Conservation (phyloP, 2,888 invertebrate species). For the Autographa gamma region DNA sequence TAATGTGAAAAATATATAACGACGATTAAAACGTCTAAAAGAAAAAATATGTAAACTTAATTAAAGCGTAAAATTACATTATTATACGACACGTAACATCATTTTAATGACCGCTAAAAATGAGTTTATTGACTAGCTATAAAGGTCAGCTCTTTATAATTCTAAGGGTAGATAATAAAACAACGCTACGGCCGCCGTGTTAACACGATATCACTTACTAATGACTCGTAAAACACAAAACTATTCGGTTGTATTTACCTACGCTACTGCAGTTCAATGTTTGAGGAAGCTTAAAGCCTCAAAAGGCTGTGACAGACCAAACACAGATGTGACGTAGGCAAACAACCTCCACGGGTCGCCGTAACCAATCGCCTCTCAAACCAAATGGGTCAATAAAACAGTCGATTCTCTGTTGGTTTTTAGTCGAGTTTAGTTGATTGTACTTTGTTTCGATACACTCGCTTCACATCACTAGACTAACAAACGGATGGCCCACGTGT, state of each 20-base stretch:
- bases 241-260: constrained; percentile 72
- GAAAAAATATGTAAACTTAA: background rate
- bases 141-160: constrained; percentile 24
- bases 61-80: constrained; percentile 12
- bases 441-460: constrained; percentile 68
- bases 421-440: constrained; percentile 68
- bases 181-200: constrained; percentile 36
- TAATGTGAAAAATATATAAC: background rate
- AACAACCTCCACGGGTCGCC: constrained; percentile 74
- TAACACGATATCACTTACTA: constrained; percentile 64
- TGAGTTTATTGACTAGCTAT: constrained; percentile 20
- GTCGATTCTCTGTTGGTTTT: constrained; percentile 71
- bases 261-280: constrained; percentile 78
- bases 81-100: constrained; percentile 35
- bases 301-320: constrained; percentile 83
- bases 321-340: constrained; percentile 85
- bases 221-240: constrained; percentile 70
- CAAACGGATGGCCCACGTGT: constrained; percentile 55
- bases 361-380: constrained; percentile 75
- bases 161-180: constrained; percentile 38
- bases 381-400: constrained; percentile 75
- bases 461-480: constrained; percentile 65
- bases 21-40: background rate
- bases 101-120: constrained; percentile 28
- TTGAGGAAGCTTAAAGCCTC: constrained; percentile 81